Evolutionary conservation across 2,888 invertebrate species (phyloP).

Genomic region (Drosophila mercatorum): DNA sequence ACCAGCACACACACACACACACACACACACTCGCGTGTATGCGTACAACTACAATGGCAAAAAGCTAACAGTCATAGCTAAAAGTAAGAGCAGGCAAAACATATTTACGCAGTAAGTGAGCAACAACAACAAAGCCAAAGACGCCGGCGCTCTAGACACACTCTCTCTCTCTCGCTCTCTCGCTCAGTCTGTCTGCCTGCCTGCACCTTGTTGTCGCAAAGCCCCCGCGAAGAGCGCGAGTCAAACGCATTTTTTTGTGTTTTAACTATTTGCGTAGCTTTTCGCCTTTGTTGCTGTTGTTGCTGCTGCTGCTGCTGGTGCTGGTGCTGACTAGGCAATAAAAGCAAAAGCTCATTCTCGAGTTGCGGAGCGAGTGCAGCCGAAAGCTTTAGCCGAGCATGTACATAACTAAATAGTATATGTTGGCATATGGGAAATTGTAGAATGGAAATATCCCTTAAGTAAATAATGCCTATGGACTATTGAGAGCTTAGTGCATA

Average conservation of each 20-base stretch:
- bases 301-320: not conserved
- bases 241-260: slow-evolving; percentile 58
- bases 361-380: slow-evolving; percentile 36
- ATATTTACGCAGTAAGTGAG: slow-evolving; percentile 73
- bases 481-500: too few species aligned
- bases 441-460: not conserved
- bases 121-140: slow-evolving; percentile 56
- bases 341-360: slow-evolving; percentile 41
- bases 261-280: slow-evolving; percentile 45
- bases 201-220: slow-evolving; percentile 39
- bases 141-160: slow-evolving; percentile 63
- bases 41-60: slow-evolving; percentile 24
- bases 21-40: slow-evolving; percentile 21
- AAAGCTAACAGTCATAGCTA: slow-evolving; percentile 41
- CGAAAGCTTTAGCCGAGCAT: slow-evolving; percentile 40
- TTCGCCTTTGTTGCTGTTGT: slow-evolving; percentile 23
- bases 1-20: slow-evolving; percentile 3
- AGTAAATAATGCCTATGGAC: too few species aligned
- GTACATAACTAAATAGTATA: slow-evolving; percentile 1
- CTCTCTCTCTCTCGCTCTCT: not conserved
- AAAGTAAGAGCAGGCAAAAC: slow-evolving; percentile 42
- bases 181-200: not conserved
- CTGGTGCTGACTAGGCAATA: slow-evolving; percentile 29
- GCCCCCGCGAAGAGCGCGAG: slow-evolving; percentile 35
- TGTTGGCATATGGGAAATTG: not conserved